Evolutionary conservation across 2,113 vertebrate species (phyloP).

Genomic region (Lagopus muta): DNA sequence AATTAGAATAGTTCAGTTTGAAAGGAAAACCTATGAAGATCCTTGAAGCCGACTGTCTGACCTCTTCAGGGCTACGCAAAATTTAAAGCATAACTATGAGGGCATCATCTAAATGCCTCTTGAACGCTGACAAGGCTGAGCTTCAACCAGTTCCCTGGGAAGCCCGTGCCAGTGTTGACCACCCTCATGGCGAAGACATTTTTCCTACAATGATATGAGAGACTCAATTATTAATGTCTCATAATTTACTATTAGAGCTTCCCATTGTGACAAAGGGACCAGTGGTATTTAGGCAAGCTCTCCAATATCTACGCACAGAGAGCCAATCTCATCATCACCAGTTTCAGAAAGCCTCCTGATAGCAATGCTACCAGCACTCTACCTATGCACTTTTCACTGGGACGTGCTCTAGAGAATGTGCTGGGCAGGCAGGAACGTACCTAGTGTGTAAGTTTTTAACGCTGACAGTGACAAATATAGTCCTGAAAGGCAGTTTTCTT

Average conservation of each 20-base stretch:
- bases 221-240: not conserved
- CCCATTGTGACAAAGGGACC: accelerated
- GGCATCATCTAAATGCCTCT: not conserved
- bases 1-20: not conserved
- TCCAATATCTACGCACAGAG: not conserved
- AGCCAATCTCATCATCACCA: not conserved
- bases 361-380: not conserved
- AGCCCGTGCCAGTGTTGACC: not conserved
- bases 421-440: not conserved
- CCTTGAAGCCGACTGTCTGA: not conserved
- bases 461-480: not conserved
- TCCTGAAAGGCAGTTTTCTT: not conserved
- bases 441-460: not conserved
- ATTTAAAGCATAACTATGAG: not conserved
- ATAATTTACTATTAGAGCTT: accelerated
- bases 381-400: not conserved
- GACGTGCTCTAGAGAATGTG: not conserved
- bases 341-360: not conserved
- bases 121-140: not conserved
- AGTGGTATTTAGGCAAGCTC: not conserved
- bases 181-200: not conserved
- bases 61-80: not conserved
- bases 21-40: not conserved
- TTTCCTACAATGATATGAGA: not conserved
- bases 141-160: not conserved